phyloP scores from a whole-genome alignment of 2,113 vertebrate species.

The Sylvicapra grimmia region DNA sequence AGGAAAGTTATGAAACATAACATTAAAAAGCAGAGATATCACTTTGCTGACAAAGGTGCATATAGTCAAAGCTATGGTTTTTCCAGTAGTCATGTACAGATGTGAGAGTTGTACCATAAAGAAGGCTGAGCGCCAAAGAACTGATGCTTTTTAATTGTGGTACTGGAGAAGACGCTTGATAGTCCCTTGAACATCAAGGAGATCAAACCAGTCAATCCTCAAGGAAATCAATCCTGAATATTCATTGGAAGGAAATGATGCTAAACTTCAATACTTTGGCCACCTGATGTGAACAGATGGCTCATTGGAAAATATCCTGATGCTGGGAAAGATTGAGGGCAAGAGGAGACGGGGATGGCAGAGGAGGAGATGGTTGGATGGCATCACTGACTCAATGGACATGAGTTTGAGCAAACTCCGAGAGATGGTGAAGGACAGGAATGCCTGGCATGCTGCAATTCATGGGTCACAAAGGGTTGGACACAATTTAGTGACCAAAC shows the following conservation, averaged over 20 bases:
- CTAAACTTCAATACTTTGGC: neutral
- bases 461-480: neutral
- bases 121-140: neutral
- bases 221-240: neutral
- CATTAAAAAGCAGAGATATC: no score
- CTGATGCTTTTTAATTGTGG: neutral
- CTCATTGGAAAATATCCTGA: neutral
- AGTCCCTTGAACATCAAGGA: neutral
- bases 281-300: neutral
- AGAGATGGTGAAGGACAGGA: neutral
- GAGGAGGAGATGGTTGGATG: neutral
- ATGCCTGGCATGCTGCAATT: neutral
- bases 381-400: neutral
- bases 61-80: neutral
- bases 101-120: neutral
- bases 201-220: neutral
- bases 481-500: neutral
- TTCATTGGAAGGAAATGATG: neutral
- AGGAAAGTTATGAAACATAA: no score
- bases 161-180: neutral
- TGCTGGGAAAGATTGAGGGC: neutral
- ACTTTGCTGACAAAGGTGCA: no score
- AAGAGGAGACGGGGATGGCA: accelerated
- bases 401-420: neutral
- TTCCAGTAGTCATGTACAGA: neutral